Conservation (phyloP, 2,113 vertebrate species). For the Boulengerochromis microlepis region DNA sequence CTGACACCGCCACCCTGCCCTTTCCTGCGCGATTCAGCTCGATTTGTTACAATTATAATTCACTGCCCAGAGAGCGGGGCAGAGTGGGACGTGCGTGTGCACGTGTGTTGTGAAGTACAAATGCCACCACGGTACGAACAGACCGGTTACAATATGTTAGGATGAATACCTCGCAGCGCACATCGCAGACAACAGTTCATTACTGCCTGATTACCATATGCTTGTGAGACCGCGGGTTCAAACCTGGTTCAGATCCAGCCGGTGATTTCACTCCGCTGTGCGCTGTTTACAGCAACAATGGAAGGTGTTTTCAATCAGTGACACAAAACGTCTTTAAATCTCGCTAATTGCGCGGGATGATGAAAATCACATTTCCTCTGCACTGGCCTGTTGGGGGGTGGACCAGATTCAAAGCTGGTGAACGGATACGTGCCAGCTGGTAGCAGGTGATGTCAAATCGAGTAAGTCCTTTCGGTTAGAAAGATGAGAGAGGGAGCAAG, state of each 20-base stretch:
- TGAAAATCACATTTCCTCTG: background rate
- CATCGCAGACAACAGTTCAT: slow-evolving; percentile 43
- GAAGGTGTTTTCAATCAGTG: background rate
- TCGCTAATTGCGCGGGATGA: background rate
- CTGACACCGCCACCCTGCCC: background rate
- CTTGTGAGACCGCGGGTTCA: slow-evolving; percentile 41
- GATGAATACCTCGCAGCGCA: slow-evolving; percentile 35
- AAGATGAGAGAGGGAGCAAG: background rate
- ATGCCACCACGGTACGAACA: background rate
- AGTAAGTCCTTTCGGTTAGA: slow-evolving; percentile 4
- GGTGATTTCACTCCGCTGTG: slow-evolving; percentile 3
- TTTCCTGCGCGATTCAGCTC: background rate
- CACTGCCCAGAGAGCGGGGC: background rate
- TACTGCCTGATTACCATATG: slow-evolving; percentile 55
- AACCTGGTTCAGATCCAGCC: slow-evolving; percentile 48
- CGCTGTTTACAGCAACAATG: background rate
- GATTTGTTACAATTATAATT: background rate
- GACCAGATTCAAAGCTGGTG: background rate
- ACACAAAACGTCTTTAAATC: background rate
- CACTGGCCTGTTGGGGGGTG: background rate
- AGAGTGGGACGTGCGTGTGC: background rate
- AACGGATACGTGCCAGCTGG: background rate
- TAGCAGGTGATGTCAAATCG: slow-evolving; percentile 39
- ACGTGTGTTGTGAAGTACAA: background rate
- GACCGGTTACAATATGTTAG: slow-evolving; percentile 32